Percentiles rank a stretch among this genome's conserved stretches.
Conservation (phyloP, 2,797 vertebrate genomes). For the Sternotherus odoratus region DNA sequence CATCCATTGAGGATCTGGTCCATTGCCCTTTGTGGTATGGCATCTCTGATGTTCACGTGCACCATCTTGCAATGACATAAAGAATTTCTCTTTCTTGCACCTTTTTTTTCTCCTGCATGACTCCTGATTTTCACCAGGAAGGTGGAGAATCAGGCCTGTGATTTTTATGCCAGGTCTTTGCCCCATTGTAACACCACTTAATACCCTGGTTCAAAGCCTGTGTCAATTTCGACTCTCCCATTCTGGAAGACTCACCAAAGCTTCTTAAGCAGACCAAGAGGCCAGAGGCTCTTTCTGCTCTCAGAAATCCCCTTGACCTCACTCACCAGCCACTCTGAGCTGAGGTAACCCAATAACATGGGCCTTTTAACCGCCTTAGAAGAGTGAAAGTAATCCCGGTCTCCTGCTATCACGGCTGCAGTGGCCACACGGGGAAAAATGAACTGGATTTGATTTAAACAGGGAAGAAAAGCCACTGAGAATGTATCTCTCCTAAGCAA, state of each 20-base stretch:
- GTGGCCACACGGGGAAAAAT: background rate
- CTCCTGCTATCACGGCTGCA: background rate
- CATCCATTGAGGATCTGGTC: background rate
- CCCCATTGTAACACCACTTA: background rate
- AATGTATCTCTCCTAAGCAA: slow-evolving; percentile 35
- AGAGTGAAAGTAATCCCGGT: slow-evolving; percentile 38
- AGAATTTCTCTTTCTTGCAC: background rate
- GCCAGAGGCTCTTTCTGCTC: slow-evolving; percentile 18
- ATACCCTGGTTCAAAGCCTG: background rate
- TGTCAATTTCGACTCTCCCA: background rate
- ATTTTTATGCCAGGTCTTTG: background rate
- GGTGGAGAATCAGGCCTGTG: background rate
- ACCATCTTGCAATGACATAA: background rate
- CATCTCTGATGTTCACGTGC: background rate
- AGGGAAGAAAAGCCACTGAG: slow-evolving; percentile 48
- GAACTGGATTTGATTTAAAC: slow-evolving; percentile 64
- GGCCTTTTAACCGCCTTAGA: slow-evolving; percentile 52
- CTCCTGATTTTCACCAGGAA: background rate
- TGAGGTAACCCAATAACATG: slow-evolving; percentile 30
- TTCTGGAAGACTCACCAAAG: background rate
- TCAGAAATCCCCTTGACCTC: slow-evolving; percentile 55
- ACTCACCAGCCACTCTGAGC: background rate
- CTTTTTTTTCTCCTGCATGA: background rate
- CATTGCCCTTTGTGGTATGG: background rate
- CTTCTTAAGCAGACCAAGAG: background rate